phyloP scores from a whole-genome alignment of 2,888 invertebrate genomes.

The Tuta absoluta region DNA sequence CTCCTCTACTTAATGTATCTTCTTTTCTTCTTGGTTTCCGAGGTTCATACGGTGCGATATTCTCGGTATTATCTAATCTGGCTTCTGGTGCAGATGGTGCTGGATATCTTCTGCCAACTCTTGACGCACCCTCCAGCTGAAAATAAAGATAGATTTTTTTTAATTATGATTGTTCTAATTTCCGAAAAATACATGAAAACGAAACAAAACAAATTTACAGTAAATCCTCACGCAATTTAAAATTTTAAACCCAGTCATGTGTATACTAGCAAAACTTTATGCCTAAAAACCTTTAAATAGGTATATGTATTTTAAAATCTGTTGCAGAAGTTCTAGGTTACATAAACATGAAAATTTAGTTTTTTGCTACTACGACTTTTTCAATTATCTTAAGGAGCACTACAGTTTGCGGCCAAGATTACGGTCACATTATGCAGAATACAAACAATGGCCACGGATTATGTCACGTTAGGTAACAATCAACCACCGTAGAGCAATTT shows the following conservation, averaged over 20 bases:
- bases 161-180: too few relatives aligned
- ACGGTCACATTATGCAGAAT: conserved; percentile 10
- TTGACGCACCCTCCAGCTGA: conserved; percentile 62
- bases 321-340: not conserved
- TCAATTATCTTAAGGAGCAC: conserved; percentile 28
- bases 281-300: too few relatives aligned
- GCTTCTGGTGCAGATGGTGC: conserved; percentile 48
- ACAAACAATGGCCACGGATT: conserved; percentile 14
- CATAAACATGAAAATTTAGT: not conserved
- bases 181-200: too few relatives aligned
- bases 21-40: conserved; percentile 60
- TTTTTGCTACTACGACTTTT: not conserved
- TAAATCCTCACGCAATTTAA: too few relatives aligned
- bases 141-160: conserved; percentile 40
- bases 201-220: too few relatives aligned
- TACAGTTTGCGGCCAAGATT: conserved; percentile 14
- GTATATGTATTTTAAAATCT: not conserved
- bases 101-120: conserved; percentile 60
- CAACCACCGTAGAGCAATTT: conserved; percentile 17
- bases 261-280: too few relatives aligned
- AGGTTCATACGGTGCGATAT: conserved; percentile 55
- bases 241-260: too few relatives aligned
- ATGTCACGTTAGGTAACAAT: conserved; percentile 20
- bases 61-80: conserved; percentile 37
- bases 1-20: conserved; percentile 40